Base-by-base conservation (phyloP, 2,113 vertebrate species). In the Apistogramma diplotaenia region DNA sequence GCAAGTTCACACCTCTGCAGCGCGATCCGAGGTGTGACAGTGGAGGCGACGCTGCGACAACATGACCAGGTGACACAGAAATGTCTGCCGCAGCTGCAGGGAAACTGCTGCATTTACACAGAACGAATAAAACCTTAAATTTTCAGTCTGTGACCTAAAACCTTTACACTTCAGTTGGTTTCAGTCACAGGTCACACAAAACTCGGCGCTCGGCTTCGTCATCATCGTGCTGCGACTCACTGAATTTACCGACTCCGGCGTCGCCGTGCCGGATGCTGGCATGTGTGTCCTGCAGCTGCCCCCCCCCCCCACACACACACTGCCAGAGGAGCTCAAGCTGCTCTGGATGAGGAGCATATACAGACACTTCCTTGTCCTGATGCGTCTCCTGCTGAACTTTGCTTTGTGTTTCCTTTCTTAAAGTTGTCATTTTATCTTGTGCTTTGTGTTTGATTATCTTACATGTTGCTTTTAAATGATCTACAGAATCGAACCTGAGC, bases 11-110 rank as follows among this genome's bases (percentile, higher is more conserved):
- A 75, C 82, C 54, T 57, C 65, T 31, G 80, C n/a, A 13, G 6
- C 67, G 37, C 80, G 78, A 60, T 67, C 77, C 29, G 58, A 80
- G 77, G 78, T 87, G 81, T 74, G 54, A 59, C 58, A 49, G 62
- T 35, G 79, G 74, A 82, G 67, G 35, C 65, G 25, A 58, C 16
- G 1, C 29, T 59, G 18, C 53, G 13, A 33, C 27, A 7, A 51
- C 19, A 53, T 58, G 71, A 75, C 23, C 71, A 70, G 23, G 59
- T 74, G 27, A 49, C 58, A 29, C 37, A 16, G 55, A 60, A 25
- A 54, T 5, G 13, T 25, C 16, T 12, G 27, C 43, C 46, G 29
- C 65, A 33, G 74, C 74, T 71, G 61, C 55, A 31, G 23, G 3
- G 21, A 57, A 0, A 8, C 49, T 49, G 3, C 1, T 0, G n/a